phyloP scores from a whole-genome alignment of 2,888 invertebrate genomes.

The Vandiemenella viatica region DNA sequence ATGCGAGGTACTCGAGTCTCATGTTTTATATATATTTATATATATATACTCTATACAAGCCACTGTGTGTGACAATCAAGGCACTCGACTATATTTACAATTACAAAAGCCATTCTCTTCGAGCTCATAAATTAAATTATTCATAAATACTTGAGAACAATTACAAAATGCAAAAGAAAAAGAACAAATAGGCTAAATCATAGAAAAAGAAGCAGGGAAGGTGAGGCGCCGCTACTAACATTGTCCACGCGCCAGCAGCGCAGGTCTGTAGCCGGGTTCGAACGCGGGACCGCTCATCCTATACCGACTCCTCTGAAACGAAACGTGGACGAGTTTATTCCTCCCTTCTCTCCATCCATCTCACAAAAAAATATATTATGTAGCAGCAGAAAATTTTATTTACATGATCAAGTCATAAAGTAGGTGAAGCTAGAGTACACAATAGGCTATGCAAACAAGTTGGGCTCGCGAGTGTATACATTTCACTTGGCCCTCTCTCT shows the following conservation, averaged over 20 bases:
- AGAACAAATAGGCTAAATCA: too few relatives aligned
- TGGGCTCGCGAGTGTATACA: background rate
- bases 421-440: background rate
- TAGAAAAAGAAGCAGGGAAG: background rate
- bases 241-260: background rate
- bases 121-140: background rate
- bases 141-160: background rate
- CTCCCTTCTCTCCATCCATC: background rate
- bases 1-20: background rate
- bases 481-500: background rate
- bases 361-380: too few relatives aligned
- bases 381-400: too few relatives aligned
- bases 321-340: background rate
- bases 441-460: background rate
- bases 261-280: background rate
- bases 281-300: background rate
- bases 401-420: background rate
- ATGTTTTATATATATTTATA: background rate
- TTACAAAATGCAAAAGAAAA: conserved; percentile 2
- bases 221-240: background rate
- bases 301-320: conserved; percentile 2
- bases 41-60: too few relatives aligned
- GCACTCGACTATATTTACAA: background rate
- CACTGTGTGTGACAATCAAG: too few relatives aligned
- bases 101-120: background rate